Percentiles rank a stretch among this genome's conserved stretches.
These are phyloP conservation scores for Carcinoscorpius rotundicauda DNA, from an alignment of 1,140 invertebrate species.

Conservation along the genomic window DNA sequence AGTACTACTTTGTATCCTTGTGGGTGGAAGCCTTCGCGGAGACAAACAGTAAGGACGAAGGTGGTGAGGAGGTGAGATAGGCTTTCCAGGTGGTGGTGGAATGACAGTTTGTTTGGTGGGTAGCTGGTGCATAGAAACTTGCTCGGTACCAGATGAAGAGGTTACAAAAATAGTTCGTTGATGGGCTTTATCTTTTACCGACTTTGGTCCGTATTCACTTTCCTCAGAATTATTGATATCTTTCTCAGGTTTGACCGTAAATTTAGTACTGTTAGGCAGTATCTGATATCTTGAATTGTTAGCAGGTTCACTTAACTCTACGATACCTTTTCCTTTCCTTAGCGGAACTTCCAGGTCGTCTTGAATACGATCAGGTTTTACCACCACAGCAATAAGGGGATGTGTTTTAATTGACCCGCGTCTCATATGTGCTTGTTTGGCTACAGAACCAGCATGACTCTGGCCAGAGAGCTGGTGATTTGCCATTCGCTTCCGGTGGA, in stretches of 20 bases:
- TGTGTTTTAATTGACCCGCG: conserved; percentile 63
- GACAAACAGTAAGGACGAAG: no score
- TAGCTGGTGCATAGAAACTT: conserved; percentile 1
- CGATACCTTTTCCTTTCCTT: neutral
- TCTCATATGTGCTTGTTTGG: conserved; percentile 29
- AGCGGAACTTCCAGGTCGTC: conserved; percentile 27
- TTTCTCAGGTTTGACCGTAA: conserved; percentile 30
- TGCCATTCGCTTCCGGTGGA: conserved; percentile 72
- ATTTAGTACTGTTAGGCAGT: conserved; percentile 76
- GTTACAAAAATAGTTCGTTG: conserved; percentile 8
- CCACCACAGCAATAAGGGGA: conserved; percentile 56
- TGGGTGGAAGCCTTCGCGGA: no score
- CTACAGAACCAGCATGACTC: conserved; percentile 34
- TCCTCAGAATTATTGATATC: conserved; percentile 11
- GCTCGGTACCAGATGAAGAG: conserved; percentile 11
- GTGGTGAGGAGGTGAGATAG: conserved; percentile 9
- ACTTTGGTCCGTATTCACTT: conserved; percentile 22
- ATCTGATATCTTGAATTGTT: conserved; percentile 88
- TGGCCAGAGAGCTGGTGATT: conserved; percentile 73
- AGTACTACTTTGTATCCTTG: no score
- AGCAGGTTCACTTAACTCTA: conserved; percentile 48
- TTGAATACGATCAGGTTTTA: conserved; percentile 22
- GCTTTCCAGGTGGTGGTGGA: conserved; percentile 4
- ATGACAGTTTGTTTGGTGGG: conserved; percentile 6
- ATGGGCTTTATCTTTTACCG: conserved; percentile 12